Evolutionary conservation across 2,888 invertebrate species (phyloP).

Genomic region (Drosophila infuscata): DNA sequence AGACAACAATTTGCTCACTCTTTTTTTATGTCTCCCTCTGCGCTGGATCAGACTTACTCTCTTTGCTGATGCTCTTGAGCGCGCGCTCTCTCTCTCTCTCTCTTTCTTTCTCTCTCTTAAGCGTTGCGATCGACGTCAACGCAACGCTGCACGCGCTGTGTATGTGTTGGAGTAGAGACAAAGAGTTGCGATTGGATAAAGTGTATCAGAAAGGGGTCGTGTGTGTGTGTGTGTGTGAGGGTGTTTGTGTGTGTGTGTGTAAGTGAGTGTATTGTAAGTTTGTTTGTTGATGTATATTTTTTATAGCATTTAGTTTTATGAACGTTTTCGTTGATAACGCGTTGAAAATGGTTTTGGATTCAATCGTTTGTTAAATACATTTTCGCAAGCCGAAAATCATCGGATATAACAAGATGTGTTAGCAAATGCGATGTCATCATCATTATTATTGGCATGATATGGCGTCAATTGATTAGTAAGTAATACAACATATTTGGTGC

Average conservation of each 20-base stretch:
- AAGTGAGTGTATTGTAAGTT: slow-evolving; percentile 10
- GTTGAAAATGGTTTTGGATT: slow-evolving; percentile 47
- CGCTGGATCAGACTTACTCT: slow-evolving; percentile 80
- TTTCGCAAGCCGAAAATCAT: slow-evolving; percentile 84
- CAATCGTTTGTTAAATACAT: slow-evolving; percentile 82
- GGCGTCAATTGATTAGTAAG: slow-evolving; percentile 67
- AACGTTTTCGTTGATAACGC: slow-evolving; percentile 41
- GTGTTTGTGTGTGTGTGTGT: neutral
- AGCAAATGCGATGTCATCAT: slow-evolving; percentile 85
- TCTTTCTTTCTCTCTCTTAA: slow-evolving; percentile 17
- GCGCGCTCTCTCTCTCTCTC: slow-evolving; percentile 2
- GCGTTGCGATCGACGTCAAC: slow-evolving; percentile 17
- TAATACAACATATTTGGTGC: slow-evolving; percentile 50
- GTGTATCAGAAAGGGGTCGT: slow-evolving; percentile 7
- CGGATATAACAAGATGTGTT: slow-evolving; percentile 84
- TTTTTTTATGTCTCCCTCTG: slow-evolving; percentile 2
- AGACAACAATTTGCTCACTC: slow-evolving; percentile 41
- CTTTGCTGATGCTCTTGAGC: slow-evolving; percentile 42
- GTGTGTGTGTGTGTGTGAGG: neutral
- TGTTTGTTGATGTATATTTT: slow-evolving; percentile 22
- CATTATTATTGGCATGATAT: slow-evolving; percentile 82
- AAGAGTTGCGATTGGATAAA: slow-evolving; percentile 7
- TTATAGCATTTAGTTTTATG: slow-evolving; percentile 41
- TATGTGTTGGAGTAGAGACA: slow-evolving; percentile 7
- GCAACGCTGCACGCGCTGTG: slow-evolving; percentile 41